Evolutionary conservation across 1,140 invertebrate species (phyloP), one percentile per base, ranked within the genome.

Genomic region (Oreohelix idahoensis): DNA sequence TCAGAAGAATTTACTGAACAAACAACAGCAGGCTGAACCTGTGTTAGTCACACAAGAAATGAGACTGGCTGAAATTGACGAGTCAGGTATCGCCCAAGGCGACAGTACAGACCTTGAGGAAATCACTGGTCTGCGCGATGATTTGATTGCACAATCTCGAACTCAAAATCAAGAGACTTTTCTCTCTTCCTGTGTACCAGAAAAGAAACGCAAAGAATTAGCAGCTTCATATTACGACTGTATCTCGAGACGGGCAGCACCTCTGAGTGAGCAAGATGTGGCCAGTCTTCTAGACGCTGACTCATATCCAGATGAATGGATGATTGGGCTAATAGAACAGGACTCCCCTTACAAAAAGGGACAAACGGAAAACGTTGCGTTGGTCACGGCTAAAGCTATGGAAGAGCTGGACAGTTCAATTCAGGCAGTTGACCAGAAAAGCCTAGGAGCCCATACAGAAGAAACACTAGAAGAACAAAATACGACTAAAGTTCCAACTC

Each of bases 221-320:
- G 29, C n/a, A 66, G 29, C 29, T 23, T 32, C n/a, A 8, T 35
- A 35, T 23, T 35, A 32, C 32, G 63, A 66, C 29, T 5, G n/a
- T 66, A 17, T 66, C 8, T 66, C n/a, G n/a, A 32, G 5, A 32
- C n/a, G 32, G 10, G 29, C 1, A 11, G 5, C 63, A 32, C 20
- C 20, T 29, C 20, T 29, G 23, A 17, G 29, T 66, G 2, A 8
- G 29, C 4, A 23, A 58, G 63, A 66, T 35, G 63, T 1, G 1
- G 29, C n/a, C 5, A 11, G 29, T 35, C 63, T 66, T 8, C 63
- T 32, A 13, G 75, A 77, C 1, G 5, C 5, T 51, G 75, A 58
- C 53, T n/a, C 75, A 29, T 77, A 53, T 77, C 75, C 75, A 2
- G 49, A 77, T 77, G 75, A 77, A 17, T 77, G 75, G 75, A 58